A percentile compares a stretch with the other conserved stretches of the same genome.
These are phyloP conservation scores for Labeo catla DNA, from an alignment of 2,113 vertebrate species.

Conservation along the genomic window DNA sequence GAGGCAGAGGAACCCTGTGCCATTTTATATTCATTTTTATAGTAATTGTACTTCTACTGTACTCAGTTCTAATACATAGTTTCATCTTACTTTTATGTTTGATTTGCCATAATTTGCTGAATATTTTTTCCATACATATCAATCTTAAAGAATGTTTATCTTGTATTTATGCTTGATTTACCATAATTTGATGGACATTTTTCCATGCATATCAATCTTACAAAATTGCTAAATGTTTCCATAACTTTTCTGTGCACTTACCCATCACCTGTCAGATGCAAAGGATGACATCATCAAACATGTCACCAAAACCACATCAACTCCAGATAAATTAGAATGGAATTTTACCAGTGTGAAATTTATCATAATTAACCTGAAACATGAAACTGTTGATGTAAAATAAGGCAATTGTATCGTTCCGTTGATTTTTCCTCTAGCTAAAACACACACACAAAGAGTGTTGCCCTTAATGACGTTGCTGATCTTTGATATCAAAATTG, in stretches of 20 bases:
- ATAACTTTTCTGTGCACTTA: neutral
- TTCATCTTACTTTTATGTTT: neutral
- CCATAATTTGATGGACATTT: neutral
- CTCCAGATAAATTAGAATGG: neutral
- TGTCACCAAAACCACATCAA: conserved; percentile 50
- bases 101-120: neutral
- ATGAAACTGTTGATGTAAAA: conserved; percentile 37
- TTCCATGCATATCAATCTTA: neutral
- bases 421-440: neutral
- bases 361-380: conserved; percentile 48
- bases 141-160: neutral
- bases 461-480: conserved; percentile 13
- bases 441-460: neutral
- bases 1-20: neutral
- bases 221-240: neutral
- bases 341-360: conserved; percentile 31
- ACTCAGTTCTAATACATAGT: neutral
- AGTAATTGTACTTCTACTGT: neutral
- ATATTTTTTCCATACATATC: neutral
- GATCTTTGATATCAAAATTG: conserved; percentile 17
- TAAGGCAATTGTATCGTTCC: neutral
- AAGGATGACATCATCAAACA: conserved; percentile 28
- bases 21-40: neutral
- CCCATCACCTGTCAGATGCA: neutral
- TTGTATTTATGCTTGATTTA: neutral